Conservation (phyloP, 2,113 vertebrate genomes). For the Xiphophorus couchianus region DNA sequence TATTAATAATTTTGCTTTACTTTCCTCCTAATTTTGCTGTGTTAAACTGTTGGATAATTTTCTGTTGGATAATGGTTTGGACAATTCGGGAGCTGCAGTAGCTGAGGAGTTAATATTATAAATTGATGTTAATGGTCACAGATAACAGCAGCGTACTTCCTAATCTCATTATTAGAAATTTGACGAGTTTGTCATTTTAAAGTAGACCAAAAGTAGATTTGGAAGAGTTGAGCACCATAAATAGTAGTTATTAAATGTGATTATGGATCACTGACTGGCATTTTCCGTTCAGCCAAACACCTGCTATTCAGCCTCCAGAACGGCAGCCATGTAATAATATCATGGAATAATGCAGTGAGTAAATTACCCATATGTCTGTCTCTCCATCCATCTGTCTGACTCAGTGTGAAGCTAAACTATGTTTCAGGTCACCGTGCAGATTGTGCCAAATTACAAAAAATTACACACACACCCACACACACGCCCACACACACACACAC, state of each 20-base stretch:
- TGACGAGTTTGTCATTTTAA: neutral
- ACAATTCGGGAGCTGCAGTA: no score
- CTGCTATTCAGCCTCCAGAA: slow-evolving; percentile 20
- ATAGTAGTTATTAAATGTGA: neutral
- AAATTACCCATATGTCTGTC: slow-evolving; percentile 66
- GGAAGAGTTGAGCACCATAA: neutral
- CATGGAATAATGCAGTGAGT: slow-evolving; percentile 29
- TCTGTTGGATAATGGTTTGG: no score
- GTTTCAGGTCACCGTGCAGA: slow-evolving; percentile 64
- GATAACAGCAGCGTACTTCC: neutral
- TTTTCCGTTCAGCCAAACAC: slow-evolving; percentile 10
- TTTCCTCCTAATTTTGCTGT: no score
- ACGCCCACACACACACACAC: neutral
- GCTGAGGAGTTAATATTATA: no score
- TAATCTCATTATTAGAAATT: neutral
- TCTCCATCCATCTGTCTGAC: slow-evolving; percentile 63
- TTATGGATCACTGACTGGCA: neutral
- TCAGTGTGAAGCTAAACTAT: slow-evolving; percentile 70
- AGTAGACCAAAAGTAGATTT: neutral
- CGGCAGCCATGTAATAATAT: slow-evolving; percentile 21
- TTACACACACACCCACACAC: slow-evolving; percentile 19
- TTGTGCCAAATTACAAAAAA: slow-evolving; percentile 57
- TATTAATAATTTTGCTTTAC: no score
- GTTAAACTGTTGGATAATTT: no score
- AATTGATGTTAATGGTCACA: neutral